These are phyloP conservation scores for Drosophila guanche DNA, from an alignment of 1,140 invertebrate genomes.

Conservation along the genomic window DNA sequence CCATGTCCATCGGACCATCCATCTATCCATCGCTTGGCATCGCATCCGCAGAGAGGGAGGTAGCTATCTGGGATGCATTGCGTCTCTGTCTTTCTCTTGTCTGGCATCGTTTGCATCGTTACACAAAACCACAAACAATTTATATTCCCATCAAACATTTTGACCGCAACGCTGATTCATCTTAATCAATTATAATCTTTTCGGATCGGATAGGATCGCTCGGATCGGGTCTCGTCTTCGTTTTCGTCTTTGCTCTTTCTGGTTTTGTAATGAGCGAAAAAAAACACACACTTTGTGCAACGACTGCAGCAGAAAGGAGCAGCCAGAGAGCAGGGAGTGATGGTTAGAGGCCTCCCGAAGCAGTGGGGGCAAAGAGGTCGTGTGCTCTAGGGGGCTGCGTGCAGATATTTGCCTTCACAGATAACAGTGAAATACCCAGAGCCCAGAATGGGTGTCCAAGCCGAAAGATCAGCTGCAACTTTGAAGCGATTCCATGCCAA, in stretches of 20 bases:
- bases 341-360: background rate
- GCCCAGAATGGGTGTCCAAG: slow-evolving; percentile 20
- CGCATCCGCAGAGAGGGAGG: background rate
- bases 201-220: slow-evolving; percentile 45
- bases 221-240: slow-evolving; percentile 32
- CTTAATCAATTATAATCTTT: slow-evolving; percentile 83
- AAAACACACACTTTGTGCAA: slow-evolving; percentile 9
- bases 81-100: slow-evolving; percentile 25
- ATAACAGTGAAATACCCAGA: slow-evolving; percentile 33
- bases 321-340: background rate
- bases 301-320: slow-evolving; percentile 9
- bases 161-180: slow-evolving; percentile 82
- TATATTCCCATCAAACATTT: slow-evolving; percentile 83
- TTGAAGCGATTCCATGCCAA: slow-evolving; percentile 53
- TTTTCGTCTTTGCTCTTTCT: slow-evolving; percentile 49
- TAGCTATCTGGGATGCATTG: no score
- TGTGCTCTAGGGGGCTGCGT: slow-evolving; percentile 73
- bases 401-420: slow-evolving; percentile 73
- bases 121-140: slow-evolving; percentile 83
- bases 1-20: slow-evolving; percentile 32
- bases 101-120: slow-evolving; percentile 57
- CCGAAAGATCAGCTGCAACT: slow-evolving; percentile 33
- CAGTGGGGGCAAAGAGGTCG: slow-evolving; percentile 59
- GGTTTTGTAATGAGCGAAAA: slow-evolving; percentile 73
- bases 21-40: slow-evolving; percentile 28